Base-by-base conservation (phyloP, 1,140 invertebrate species). In the Amphibalanus amphitrite region DNA sequence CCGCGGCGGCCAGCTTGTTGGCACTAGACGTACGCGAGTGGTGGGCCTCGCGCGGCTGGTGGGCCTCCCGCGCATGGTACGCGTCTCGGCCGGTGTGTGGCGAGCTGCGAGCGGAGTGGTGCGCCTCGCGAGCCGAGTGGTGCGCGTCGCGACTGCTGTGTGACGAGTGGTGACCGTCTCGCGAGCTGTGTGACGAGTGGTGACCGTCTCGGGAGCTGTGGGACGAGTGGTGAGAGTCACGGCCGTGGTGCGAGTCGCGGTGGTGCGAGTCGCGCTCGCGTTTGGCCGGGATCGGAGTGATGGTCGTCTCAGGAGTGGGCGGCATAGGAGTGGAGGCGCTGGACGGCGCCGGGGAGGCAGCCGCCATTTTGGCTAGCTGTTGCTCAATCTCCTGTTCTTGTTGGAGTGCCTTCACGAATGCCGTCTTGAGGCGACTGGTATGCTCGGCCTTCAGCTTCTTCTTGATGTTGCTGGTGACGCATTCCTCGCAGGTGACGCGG, bases 301-400 rank as follows among this genome's bases (percentile, higher is more conserved):
- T 67, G n/a, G 65, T 67, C 3, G 65, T 67, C 65, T 67, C 65
- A 10, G 65, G 65, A 3, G 65, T 67, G 65, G 65, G 65, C 65
- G 65, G 65, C 29, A 72, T 28, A 15, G 71, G 67, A 28, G 38
- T 30, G 26, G 47, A 72, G 74, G 70, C 76, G 73, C 47, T 70
- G 69, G 72, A 69, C 29, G 72, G 73, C 59, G 83, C 83, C 68
- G 82, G 84, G 71, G 82, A 79, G 28, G 73, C 73, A 29, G 59
- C 73, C 67, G 74, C 76, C 73, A 83, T 85, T 78, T 89, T 86
- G 4, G 90, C 89, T 76, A 97, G 82, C 74, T 93, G 88, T 79
- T 94, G 90, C 80, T 98, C 96, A 75, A 98, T 96, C 83, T 98
- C 95, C 82, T 98, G 94, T 80, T 98, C 95, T 80, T 98, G 94